Evolutionary conservation across 2,797 vertebrate genomes (phyloP).

Genomic region (Sebastes aleutianus): DNA sequence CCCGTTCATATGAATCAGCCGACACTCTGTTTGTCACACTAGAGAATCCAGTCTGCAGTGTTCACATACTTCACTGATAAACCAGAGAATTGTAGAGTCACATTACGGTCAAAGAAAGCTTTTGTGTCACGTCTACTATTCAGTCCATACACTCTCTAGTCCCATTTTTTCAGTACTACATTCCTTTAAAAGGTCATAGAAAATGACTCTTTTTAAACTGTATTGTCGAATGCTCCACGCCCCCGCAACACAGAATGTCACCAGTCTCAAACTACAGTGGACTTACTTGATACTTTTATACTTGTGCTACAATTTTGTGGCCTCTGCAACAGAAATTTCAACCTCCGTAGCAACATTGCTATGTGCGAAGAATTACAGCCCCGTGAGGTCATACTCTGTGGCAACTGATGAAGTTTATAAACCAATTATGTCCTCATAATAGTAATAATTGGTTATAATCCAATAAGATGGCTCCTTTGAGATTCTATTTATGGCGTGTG

Average conservation of each 20-base stretch:
- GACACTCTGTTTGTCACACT: no score
- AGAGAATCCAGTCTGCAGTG: background rate
- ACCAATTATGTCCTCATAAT: background rate
- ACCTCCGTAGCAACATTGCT: background rate
- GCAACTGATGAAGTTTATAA: background rate
- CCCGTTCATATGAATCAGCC: no score
- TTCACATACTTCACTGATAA: background rate
- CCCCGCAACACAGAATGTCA: no score
- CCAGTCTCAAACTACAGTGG: background rate
- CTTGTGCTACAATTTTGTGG: background rate
- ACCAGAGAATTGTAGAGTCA: background rate
- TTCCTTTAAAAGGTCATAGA: background rate
- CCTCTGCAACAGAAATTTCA: background rate
- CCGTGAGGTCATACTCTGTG: background rate
- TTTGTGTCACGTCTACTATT: background rate
- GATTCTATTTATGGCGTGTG: background rate
- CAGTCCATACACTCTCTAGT: background rate
- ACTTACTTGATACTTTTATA: background rate
- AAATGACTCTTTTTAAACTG: no score
- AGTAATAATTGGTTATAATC: background rate
- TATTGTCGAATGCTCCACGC: no score
- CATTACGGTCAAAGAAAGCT: background rate
- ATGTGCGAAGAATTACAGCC: no score
- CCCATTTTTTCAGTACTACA: background rate
- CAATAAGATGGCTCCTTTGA: background rate